Percentiles rank a stretch among this genome's conserved stretches.
Conservation (phyloP, 23 tunicate genomes). For the Corella eumyota region DNA sequence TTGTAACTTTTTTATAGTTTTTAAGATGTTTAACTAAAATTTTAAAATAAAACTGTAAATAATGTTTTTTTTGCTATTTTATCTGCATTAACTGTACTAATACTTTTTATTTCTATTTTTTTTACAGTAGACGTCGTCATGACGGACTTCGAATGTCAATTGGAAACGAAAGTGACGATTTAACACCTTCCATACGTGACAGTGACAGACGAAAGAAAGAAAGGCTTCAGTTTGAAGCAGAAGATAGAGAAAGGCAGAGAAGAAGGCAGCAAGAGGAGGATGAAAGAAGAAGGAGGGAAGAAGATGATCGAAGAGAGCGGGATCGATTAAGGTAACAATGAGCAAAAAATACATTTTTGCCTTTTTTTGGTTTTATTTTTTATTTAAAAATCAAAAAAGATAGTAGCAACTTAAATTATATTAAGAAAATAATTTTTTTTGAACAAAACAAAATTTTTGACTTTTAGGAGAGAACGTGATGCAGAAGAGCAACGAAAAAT, state of each 20-base stretch:
- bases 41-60: too few species aligned
- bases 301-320: constrained; percentile 49
- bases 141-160: constrained; percentile 33
- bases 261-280: constrained; percentile 57
- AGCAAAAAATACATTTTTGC: neutral
- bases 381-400: neutral
- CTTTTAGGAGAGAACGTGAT: constrained; percentile 50
- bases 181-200: constrained; percentile 36
- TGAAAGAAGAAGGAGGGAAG: constrained; percentile 53
- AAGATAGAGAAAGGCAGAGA: constrained; percentile 60
- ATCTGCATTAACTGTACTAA: too few species aligned
- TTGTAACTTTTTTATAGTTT: neutral
- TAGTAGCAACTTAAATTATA: neutral
- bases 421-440: neutral
- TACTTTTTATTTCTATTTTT: too few species aligned
- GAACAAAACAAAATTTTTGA: neutral
- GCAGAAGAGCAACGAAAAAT: constrained; percentile 45
- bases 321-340: constrained; percentile 44
- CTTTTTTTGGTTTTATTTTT: neutral
- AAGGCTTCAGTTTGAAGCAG: constrained; percentile 73
- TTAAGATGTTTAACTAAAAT: neutral
- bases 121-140: too few species aligned
- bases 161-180: too few species aligned
- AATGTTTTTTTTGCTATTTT: too few species aligned
- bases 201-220: constrained; percentile 62